These are phyloP conservation scores for Callimorpha dominula DNA, from an alignment of 2,888 invertebrate genomes.

Conservation along the genomic window DNA sequence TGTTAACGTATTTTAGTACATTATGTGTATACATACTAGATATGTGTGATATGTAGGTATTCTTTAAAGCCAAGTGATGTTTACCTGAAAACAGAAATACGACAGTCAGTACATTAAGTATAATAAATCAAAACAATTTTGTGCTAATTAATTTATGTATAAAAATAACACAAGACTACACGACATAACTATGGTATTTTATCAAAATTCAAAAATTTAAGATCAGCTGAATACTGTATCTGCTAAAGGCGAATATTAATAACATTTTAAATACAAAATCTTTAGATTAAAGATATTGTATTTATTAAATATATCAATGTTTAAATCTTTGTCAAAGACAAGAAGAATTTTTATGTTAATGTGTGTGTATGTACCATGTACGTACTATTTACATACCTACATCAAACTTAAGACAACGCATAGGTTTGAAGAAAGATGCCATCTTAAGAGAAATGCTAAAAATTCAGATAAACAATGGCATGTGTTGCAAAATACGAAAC, in stretches of 20 bases:
- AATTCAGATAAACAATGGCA: constrained; percentile 53
- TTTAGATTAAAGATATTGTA: no score
- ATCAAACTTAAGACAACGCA: neutral
- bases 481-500: constrained; percentile 27
- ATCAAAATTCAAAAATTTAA: neutral
- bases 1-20: neutral
- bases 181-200: neutral
- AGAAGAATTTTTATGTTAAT: neutral
- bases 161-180: neutral
- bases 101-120: neutral
- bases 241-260: no score
- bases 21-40: constrained; percentile 1
- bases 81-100: constrained; percentile 21
- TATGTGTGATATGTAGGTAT: neutral
- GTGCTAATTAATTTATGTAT: neutral
- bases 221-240: no score
- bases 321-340: neutral
- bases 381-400: no score
- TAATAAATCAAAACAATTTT: neutral
- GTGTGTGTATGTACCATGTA: no score
- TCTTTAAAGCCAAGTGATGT: neutral
- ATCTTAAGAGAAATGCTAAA: constrained; percentile 55
- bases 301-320: neutral
- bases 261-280: no score
- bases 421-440: constrained; percentile 44